Base-by-base conservation (phyloP, 2,888 invertebrate species). In the Sinhomidia bicolor region DNA sequence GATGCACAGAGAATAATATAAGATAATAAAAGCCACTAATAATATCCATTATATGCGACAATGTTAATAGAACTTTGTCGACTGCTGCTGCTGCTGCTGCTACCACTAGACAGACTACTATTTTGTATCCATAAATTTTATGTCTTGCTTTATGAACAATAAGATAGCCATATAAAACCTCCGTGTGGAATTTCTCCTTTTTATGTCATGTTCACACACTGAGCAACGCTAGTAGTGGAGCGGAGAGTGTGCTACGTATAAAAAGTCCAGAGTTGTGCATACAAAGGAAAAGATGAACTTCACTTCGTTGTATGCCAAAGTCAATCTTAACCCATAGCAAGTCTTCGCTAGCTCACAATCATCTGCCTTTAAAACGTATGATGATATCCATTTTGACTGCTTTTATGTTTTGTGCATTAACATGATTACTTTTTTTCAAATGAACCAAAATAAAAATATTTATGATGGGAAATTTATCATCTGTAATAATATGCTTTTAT, bases 61-160 rank as follows among this genome's bases (percentile, higher is more conserved):
- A 3, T 9, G 12, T 3, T 6, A 47, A 47, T 14, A 47, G 12
- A 47, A 76, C 84, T 85, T 47, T 60, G 47, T 32, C 74, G 5
- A 36, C 4, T 57, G 71, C 85, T 89, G 14, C 47, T 57, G 57
- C 57, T 10, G 20, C n/a, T n/a, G n/a, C n/a, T 57, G 4, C 17
- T 10, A 57, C 6, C 17, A 57, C 10, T 57, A n/a, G n/a, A 51
- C 4, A 51, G 9, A 14, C 3, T 57, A 20, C 17, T 57, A 20
- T 1, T 57, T 74, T 85, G 89, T 80, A 57, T 62, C 83, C 89
- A 88, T 88, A 88, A 85, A 89, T 80, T 89, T 89, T 89, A 89
- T 85, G 89, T 78, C 89, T 80, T 26, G 47, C 81, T 89, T 89
- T 89, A 89, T 89, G 89, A 89, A 89, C 89, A 89, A 89, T 89